Conservation (phyloP, 2,888 invertebrate genomes). For the Panopea generosa region DNA sequence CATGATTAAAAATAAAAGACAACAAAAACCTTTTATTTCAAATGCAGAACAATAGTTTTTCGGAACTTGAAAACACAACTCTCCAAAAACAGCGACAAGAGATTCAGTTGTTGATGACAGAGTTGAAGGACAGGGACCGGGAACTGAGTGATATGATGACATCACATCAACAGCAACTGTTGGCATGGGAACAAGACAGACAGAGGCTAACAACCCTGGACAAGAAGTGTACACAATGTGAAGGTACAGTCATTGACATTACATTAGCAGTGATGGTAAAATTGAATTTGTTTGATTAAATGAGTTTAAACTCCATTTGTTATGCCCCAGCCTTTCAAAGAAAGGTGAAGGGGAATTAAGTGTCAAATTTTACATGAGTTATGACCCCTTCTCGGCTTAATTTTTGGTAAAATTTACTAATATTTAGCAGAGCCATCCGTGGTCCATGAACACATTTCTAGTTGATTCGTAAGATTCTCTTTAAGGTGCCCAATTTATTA, state of each 20-base stretch:
- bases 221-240: conserved; percentile 70
- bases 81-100: conserved; percentile 81
- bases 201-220: conserved; percentile 73
- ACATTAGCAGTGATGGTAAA: neutral
- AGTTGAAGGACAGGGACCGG: conserved; percentile 81
- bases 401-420: too few species aligned
- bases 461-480: neutral
- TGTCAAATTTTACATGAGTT: too few species aligned
- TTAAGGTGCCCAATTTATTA: neutral
- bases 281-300: too few species aligned
- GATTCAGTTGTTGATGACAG: conserved; percentile 80
- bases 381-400: too few species aligned
- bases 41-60: conserved; percentile 42
- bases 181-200: conserved; percentile 83
- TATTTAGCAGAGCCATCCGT: too few species aligned
- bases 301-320: conserved; percentile 3
- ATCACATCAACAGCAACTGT: conserved; percentile 81
- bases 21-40: too few species aligned
- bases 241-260: too few species aligned
- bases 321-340: neutral
- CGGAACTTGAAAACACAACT: conserved; percentile 62
- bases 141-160: conserved; percentile 83
- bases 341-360: too few species aligned
- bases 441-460: too few species aligned
- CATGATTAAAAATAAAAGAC: too few species aligned